Evolutionary conservation across 2,113 vertebrate species (phyloP).

Genomic region (Motacilla alba): DNA sequence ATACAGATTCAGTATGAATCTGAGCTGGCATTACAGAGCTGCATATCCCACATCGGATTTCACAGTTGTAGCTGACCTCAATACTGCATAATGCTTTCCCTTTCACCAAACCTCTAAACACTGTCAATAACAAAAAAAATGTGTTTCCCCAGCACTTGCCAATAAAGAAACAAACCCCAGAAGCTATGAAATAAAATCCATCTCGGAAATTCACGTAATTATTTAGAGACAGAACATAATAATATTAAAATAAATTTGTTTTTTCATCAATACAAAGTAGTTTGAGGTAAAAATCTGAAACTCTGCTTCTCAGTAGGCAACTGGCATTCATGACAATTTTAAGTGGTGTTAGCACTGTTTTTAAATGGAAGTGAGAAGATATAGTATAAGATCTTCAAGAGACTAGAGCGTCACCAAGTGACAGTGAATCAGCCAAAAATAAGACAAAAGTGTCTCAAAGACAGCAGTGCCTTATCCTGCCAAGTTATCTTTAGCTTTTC

Average conservation of each 20-base stretch:
- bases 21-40: not conserved
- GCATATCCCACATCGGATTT: not conserved
- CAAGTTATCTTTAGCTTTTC: not conserved
- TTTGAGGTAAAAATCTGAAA: not conserved
- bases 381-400: not conserved
- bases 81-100: not conserved
- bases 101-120: not conserved
- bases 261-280: not conserved
- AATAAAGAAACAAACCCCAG: not conserved
- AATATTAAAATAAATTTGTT: not conserved
- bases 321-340: not conserved
- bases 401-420: not conserved
- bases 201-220: not conserved
- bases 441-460: not conserved
- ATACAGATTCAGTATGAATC: not conserved
- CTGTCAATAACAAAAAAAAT: not conserved
- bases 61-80: conserved; percentile 23
- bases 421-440: not conserved
- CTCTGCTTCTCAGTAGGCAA: not conserved
- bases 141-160: not conserved
- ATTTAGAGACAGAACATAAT: not conserved
- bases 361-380: not conserved
- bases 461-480: not conserved
- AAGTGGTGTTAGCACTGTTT: not conserved
- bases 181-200: not conserved